A percentile compares a stretch with the other conserved stretches of the same genome.
phyloP scores from a whole-genome alignment of 2,113 vertebrate species.

The Centropus bengalensis region DNA sequence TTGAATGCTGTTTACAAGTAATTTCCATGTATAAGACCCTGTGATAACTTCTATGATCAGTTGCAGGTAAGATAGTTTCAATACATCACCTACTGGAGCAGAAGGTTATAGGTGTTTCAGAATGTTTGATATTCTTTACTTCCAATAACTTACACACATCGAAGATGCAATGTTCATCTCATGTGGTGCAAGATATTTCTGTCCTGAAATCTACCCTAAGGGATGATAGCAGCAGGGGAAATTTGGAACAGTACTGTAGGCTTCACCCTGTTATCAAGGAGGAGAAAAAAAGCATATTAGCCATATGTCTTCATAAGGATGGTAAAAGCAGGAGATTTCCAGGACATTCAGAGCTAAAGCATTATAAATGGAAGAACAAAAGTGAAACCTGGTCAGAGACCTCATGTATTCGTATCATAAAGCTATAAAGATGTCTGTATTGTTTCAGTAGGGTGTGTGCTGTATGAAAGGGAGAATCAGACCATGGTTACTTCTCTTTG shows the following conservation, averaged over 20 bases:
- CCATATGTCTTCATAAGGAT: neutral
- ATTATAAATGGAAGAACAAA: neutral
- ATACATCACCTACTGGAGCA: neutral
- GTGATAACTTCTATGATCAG: neutral
- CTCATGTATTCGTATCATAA: neutral
- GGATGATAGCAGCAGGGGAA: neutral
- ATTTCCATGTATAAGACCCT: neutral
- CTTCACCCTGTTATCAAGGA: neutral
- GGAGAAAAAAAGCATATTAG: neutral
- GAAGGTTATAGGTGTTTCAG: neutral
- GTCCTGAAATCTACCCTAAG: neutral
- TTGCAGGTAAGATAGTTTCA: neutral
- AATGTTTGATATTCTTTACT: neutral
- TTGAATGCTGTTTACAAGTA: neutral
- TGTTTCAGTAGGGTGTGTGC: neutral
- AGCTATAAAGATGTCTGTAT: neutral
- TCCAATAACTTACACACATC: neutral
- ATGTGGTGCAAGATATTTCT: neutral
- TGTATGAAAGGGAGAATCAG: neutral
- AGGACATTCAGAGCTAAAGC: neutral
- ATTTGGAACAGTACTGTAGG: neutral
- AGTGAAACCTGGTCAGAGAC: neutral
- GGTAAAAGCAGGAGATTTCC: neutral
- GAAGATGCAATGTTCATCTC: neutral
- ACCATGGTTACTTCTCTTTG: neutral